These are phyloP conservation scores for Ptilonorhynchus violaceus DNA, from an alignment of 2,113 vertebrate species.

Conservation along the genomic window DNA sequence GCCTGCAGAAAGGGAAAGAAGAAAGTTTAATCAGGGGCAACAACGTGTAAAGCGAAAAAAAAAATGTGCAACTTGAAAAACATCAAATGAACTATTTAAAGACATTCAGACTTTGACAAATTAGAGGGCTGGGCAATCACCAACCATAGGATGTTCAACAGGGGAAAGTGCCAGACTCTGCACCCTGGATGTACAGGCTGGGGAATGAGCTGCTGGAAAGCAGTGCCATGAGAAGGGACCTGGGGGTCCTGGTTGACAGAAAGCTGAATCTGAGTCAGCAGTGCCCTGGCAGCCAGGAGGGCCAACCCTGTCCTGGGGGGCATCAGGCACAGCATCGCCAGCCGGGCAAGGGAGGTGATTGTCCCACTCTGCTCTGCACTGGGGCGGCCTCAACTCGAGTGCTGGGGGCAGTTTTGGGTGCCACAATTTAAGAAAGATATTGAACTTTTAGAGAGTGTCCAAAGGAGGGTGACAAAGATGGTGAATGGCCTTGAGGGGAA, in stretches of 20 bases:
- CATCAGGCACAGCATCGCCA: neutral
- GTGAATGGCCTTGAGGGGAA: neutral
- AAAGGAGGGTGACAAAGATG: neutral
- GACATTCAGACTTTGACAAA: neutral
- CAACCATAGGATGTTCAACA: neutral
- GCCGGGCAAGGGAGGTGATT: neutral
- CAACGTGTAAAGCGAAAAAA: neutral
- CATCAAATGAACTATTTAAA: neutral
- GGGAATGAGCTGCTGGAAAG: neutral
- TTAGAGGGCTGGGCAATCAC: neutral
- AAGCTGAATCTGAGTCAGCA: rapidly evolving
- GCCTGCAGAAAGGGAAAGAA: neutral
- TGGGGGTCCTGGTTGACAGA: rapidly evolving
- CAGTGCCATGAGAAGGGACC: rapidly evolving
- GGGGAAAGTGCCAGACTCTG: neutral
- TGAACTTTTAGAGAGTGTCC: rapidly evolving
- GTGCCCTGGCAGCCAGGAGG: neutral
- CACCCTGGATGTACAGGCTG: neutral
- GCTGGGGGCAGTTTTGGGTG: neutral
- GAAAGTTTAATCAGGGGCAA: neutral
- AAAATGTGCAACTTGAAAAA: neutral
- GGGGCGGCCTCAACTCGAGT: rapidly evolving
- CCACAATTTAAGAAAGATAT: neutral
- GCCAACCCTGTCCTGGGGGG: rapidly evolving
- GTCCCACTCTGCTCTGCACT: neutral